phyloP scores from a whole-genome alignment of 2,113 vertebrate genomes.

The Gasterosteus aculeatus region DNA sequence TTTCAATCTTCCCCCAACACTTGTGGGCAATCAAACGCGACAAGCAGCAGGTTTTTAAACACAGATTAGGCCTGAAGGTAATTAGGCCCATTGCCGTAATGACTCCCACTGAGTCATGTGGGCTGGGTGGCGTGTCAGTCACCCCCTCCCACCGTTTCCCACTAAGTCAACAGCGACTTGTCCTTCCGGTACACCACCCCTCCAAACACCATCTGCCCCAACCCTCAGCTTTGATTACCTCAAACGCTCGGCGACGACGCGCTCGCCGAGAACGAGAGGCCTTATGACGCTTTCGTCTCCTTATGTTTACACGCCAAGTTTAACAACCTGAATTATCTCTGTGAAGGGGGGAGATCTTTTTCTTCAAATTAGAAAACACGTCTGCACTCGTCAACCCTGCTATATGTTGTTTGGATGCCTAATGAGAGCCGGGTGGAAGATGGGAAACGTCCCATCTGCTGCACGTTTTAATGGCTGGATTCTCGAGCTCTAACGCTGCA shows the following conservation, averaged over 20 bases:
- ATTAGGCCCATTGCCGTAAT: constrained; percentile 71
- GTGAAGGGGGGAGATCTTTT: constrained; percentile 5
- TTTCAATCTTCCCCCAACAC: constrained; percentile 42
- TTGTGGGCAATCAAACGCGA: constrained; percentile 65
- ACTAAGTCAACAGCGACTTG: constrained; percentile 62
- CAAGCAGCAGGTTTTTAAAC: constrained; percentile 68
- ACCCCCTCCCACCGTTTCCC: constrained; percentile 52
- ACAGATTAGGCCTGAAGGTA: constrained; percentile 70
- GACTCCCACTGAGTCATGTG: constrained; percentile 66
- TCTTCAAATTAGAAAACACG: constrained; percentile 57
- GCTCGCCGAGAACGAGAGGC: constrained; percentile 1
- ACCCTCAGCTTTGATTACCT: constrained; percentile 56
- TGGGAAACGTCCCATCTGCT: constrained; percentile 71
- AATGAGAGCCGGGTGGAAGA: constrained; percentile 58
- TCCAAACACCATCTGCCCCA: constrained; percentile 69
- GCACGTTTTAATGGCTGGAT: constrained; percentile 71
- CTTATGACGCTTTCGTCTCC: constrained; percentile 39
- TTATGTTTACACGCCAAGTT: constrained; percentile 41
- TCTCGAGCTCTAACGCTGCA: constrained; percentile 58
- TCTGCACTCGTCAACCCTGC: constrained; percentile 52
- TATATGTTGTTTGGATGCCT: constrained; percentile 68
- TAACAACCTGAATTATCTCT: constrained; percentile 48
- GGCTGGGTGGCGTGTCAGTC: constrained; percentile 55
- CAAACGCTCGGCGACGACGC: constrained; percentile 19
- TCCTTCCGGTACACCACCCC: constrained; percentile 45